These are phyloP conservation scores for Nicator chloris DNA, from an alignment of 2,113 vertebrate species.

Conservation along the genomic window DNA sequence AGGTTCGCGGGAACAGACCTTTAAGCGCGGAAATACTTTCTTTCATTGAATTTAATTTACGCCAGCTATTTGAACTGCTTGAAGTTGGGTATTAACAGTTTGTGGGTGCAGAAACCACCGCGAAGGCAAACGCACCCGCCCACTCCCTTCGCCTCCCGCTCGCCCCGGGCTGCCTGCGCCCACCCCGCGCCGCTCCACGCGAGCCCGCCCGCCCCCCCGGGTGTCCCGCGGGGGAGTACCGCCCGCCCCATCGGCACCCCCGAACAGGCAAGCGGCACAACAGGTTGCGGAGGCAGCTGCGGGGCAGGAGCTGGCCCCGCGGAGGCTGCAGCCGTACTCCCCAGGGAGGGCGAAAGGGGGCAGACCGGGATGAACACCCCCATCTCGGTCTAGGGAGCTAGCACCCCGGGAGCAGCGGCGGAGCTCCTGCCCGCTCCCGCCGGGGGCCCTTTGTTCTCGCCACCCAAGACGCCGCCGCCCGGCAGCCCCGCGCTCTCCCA, in stretches of 20 bases:
- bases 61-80: neutral
- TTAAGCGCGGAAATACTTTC: neutral
- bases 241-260: neutral
- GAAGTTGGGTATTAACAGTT: neutral
- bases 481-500: conserved; percentile 25
- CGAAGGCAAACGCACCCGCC: neutral
- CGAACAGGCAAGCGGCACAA: neutral
- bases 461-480: conserved; percentile 44
- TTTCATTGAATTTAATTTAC: neutral
- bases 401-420: neutral
- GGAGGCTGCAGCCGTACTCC: neutral
- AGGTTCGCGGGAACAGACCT: neutral
- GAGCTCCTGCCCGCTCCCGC: conserved; percentile 3
- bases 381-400: neutral
- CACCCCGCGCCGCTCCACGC: neutral
- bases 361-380: neutral
- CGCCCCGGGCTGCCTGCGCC: neutral
- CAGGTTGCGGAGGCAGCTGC: neutral
- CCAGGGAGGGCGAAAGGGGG: neutral
- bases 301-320: neutral
- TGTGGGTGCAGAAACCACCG: neutral
- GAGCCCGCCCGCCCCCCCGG: neutral
- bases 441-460: conserved; percentile 38
- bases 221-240: neutral
- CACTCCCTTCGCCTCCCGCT: neutral